Conservation (phyloP, 1,140 invertebrate genomes). For the Drosophila tristis region DNA sequence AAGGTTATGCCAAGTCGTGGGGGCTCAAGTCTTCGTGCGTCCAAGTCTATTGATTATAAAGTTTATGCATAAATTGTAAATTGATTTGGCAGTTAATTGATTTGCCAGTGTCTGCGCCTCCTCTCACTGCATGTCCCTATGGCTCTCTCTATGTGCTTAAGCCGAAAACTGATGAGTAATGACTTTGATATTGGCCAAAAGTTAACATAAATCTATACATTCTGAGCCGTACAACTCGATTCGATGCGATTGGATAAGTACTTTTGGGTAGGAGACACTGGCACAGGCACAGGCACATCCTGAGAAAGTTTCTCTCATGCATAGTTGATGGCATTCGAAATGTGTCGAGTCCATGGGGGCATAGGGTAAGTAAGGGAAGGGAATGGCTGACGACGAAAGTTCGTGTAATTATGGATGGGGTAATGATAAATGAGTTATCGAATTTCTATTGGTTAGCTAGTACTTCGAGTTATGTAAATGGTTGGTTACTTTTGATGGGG, state of each 20-base stretch:
- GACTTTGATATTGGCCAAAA: constrained; percentile 47
- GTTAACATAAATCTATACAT: constrained; percentile 37
- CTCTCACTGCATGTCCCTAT: not conserved
- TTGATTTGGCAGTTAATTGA: constrained; percentile 81
- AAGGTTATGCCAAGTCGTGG: not conserved
- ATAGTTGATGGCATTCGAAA: constrained; percentile 42
- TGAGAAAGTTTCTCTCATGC: constrained; percentile 40
- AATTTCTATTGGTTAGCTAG: constrained; percentile 33
- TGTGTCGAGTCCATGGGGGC: constrained; percentile 36
- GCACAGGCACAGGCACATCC: constrained; percentile 4
- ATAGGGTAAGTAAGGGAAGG: constrained; percentile 1
- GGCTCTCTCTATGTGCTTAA: constrained; percentile 2
- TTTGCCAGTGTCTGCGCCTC: constrained; percentile 47
- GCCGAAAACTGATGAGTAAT: constrained; percentile 47
- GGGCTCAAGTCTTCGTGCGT: constrained; percentile 25
- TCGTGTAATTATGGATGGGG: not conserved
- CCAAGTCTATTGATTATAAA: constrained; percentile 78
- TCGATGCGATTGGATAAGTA: constrained; percentile 33
- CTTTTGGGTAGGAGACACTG: constrained; percentile 6
- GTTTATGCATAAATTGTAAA: constrained; percentile 80
- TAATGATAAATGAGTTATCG: constrained; percentile 38
- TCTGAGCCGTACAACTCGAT: constrained; percentile 13
- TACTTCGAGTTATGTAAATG: constrained; percentile 21
- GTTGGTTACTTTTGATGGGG: not conserved
- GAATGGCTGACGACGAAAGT: no score